Evolutionary conservation across 1,140 invertebrate species (phyloP), one percentile per base, ranked within the genome.

Genomic region (Lordiphosa clarofinis): DNA sequence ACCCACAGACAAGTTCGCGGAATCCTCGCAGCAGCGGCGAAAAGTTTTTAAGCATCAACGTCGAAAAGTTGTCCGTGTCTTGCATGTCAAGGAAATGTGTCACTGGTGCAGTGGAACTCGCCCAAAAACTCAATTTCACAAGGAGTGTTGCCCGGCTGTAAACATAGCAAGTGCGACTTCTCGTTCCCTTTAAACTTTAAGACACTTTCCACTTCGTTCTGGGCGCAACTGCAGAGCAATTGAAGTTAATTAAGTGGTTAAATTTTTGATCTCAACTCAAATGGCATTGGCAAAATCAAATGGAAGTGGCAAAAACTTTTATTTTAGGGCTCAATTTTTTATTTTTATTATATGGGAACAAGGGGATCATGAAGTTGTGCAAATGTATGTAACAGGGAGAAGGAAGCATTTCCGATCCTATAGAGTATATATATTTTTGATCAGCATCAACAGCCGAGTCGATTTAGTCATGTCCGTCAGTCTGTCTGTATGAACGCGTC

Each of bases 41-140:
- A 82, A 82, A 82, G 58, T 84, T 82, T 82, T 84, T 84, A 82
- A 82, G 78, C 76, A 67, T 50, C 67, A 60, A 62, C 76, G 62
- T 75, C 66, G 62, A 71, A 79, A 79, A 79, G 76, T 79, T 81
- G 71, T 82, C 73, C 75, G 76, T 79, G 76, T 75, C 76, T 79
- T 71, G 75, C 75, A 79, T 79, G 75, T 66, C 55, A 82, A 82
- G 63, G 49, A 61, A 82, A 73, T 76, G 76, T 84, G 76, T 76
- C 78, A 73, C 64, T 59, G 64, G 44, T 38, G 53, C 52, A 36
- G 38, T 48, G 44, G 19, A 36, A 53, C 42, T 56, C 37, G 12
- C 5, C 48, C 44, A 21, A 44, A 49, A 65, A 50, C 66, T 43
- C 56, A 40, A 52, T 66, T 48, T 59, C 35, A 59, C 24, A 1